Percentiles rank a stretch among this genome's conserved stretches.
phyloP scores from a whole-genome alignment of 2,888 invertebrate genomes.

The Tenthredo amoena region DNA sequence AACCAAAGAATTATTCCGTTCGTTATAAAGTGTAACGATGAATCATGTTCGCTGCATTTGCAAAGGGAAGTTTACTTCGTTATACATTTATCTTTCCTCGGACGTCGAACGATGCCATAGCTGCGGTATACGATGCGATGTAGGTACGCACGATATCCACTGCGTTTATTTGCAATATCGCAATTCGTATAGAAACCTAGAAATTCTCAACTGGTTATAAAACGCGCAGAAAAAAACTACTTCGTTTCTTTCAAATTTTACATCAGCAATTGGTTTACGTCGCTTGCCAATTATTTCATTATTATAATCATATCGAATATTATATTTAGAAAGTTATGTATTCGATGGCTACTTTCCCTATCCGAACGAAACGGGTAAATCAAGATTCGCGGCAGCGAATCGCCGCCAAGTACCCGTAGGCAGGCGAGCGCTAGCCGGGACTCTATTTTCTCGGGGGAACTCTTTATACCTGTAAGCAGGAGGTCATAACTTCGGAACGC shows the following conservation, averaged over 20 bases:
- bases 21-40: background rate
- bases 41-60: background rate
- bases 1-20: background rate
- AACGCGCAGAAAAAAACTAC: background rate
- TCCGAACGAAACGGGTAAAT: background rate
- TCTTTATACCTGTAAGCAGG: too few species aligned
- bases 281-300: too few species aligned
- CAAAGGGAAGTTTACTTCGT: background rate
- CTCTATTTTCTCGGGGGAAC: too few species aligned
- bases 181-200: background rate
- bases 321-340: background rate
- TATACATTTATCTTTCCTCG: background rate
- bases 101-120: background rate
- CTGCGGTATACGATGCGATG: background rate
- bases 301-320: background rate
- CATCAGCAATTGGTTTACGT: too few species aligned
- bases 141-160: background rate
- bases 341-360: background rate
- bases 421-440: too few species aligned
- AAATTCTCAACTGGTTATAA: background rate
- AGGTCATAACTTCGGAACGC: too few species aligned
- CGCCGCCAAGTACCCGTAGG: too few species aligned
- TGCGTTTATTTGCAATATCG: background rate
- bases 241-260: too few species aligned
- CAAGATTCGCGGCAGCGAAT: too few species aligned